Evolutionary conservation across 2,797 vertebrate species (phyloP).

Genomic region (Coendou prehensilis): DNA sequence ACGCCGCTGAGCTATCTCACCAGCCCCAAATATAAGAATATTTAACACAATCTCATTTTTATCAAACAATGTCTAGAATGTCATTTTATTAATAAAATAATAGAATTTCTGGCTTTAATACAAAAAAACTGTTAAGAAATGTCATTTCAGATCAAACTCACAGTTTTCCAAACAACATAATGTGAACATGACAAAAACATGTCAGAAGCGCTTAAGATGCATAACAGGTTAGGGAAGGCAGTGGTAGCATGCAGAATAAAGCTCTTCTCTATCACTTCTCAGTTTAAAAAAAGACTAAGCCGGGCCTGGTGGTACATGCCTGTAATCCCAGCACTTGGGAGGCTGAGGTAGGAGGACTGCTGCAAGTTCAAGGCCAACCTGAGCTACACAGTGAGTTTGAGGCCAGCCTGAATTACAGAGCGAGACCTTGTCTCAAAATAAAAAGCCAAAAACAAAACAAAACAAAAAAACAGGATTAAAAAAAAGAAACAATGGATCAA

Average conservation of each 20-base stretch:
- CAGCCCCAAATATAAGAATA: neutral
- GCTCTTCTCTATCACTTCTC: slow-evolving; percentile 4
- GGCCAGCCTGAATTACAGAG: too few species aligned
- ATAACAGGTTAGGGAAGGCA: neutral
- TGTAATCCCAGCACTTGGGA: neutral
- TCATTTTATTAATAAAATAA: slow-evolving; percentile 16
- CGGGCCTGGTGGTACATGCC: neutral
- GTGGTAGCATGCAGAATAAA: neutral
- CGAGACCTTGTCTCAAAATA: too few species aligned
- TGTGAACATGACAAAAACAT: neutral
- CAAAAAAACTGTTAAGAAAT: slow-evolving; percentile 39
- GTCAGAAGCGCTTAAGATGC: neutral
- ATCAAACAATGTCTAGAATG: neutral
- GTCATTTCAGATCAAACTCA: neutral
- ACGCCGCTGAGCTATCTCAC: too few species aligned
- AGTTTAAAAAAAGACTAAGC: neutral
- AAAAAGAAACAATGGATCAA: neutral
- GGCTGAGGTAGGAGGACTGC: neutral
- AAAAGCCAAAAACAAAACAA: too few species aligned
- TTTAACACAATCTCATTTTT: slow-evolving; percentile 36
- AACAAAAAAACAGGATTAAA: too few species aligned
- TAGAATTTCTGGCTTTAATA: slow-evolving; percentile 19
- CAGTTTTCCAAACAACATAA: neutral
- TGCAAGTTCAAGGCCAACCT: too few species aligned
- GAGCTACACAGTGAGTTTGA: too few species aligned